Percentiles rank a stretch among this genome's conserved stretches.
Evolutionary conservation across 2,797 vertebrate genomes (phyloP).

Genomic region (Nothura maculosa): DNA sequence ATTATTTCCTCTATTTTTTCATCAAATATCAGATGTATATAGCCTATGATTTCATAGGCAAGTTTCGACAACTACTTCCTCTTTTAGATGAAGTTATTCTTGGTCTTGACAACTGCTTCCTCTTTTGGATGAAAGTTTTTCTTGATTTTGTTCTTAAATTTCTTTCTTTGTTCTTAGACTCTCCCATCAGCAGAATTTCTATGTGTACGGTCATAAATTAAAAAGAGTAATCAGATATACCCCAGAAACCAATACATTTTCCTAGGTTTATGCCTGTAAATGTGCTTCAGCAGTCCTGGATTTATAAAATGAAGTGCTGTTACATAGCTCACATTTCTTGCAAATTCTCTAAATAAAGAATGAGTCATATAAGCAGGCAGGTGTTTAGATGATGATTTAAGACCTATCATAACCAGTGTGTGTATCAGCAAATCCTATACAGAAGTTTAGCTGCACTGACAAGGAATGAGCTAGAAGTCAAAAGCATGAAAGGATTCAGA

Average conservation of each 20-base stretch:
- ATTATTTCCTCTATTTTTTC: slow-evolving; percentile 26
- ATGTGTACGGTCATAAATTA: neutral
- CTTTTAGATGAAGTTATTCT: neutral
- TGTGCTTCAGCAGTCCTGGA: neutral
- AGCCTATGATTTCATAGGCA: neutral
- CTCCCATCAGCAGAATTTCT: neutral
- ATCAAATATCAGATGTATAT: neutral
- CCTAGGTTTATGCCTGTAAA: neutral
- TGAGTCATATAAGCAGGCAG: neutral
- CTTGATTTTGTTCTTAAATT: slow-evolving; percentile 17
- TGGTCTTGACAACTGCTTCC: neutral
- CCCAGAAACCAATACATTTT: neutral
- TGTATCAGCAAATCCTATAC: neutral
- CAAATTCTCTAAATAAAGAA: neutral
- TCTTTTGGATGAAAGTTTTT: slow-evolving; percentile 1
- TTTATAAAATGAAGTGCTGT: neutral
- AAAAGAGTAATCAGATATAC: neutral
- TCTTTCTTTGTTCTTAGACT: too few species aligned
- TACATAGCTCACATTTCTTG: neutral
- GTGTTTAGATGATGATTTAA: neutral
- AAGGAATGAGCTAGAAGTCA: neutral
- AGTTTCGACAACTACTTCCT: slow-evolving; percentile 7
- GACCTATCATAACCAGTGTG: neutral
- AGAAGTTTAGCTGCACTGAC: neutral
- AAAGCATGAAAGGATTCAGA: neutral